Evolutionary conservation across 1,140 invertebrate species (phyloP).

Genomic region (Sarcophaga bullata): DNA sequence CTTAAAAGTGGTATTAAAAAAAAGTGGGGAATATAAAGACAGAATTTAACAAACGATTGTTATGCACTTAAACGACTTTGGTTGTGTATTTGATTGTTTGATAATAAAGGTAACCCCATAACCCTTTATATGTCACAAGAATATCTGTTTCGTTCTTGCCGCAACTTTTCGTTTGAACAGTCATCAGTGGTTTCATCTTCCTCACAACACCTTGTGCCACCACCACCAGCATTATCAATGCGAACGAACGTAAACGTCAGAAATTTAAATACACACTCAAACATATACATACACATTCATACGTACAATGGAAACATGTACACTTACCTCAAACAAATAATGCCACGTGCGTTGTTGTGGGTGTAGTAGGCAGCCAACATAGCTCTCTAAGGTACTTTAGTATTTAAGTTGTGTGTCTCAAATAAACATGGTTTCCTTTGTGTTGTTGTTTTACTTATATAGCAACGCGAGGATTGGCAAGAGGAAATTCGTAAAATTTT

Average conservation of each 20-base stretch:
- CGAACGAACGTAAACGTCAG: background rate
- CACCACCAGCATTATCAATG: background rate
- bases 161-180: background rate
- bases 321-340: background rate
- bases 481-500: background rate
- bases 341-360: background rate
- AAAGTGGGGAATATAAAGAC: background rate
- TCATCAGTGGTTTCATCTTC: background rate
- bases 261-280: background rate
- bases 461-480: background rate
- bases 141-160: background rate
- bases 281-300: background rate
- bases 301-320: background rate
- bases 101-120: background rate
- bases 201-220: too few relatives aligned
- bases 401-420: background rate
- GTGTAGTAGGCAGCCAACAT: background rate
- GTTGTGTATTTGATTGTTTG: background rate
- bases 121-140: slow-evolving; percentile 1
- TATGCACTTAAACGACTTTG: background rate
- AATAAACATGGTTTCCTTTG: too few relatives aligned
- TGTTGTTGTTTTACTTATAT: background rate
- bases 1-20: background rate
- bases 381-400: background rate
- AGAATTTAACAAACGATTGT: background rate